phyloP scores from a whole-genome alignment of 2,113 vertebrate genomes.

The Arothron firmamentum region DNA sequence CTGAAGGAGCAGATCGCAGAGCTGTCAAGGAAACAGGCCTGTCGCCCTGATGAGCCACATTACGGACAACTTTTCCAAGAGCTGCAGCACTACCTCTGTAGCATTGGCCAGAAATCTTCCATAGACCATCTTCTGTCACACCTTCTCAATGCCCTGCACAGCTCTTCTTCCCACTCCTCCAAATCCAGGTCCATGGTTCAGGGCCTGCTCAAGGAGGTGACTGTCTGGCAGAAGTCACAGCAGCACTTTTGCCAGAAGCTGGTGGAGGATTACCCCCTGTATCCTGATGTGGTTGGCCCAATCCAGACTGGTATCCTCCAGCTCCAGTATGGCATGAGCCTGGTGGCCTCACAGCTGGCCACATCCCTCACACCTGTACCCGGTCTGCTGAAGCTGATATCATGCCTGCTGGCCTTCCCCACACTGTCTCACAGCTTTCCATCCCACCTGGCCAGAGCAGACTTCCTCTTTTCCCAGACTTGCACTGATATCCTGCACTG shows the following conservation, averaged over 20 bases:
- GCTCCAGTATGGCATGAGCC: slow-evolving; percentile 87
- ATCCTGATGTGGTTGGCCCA: slow-evolving; percentile 82
- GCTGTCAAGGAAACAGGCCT: slow-evolving; percentile 89
- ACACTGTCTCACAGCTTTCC: slow-evolving; percentile 73
- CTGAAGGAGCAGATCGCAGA: slow-evolving; percentile 80
- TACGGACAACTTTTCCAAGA: slow-evolving; percentile 88
- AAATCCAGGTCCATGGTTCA: slow-evolving; percentile 75
- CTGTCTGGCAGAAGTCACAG: slow-evolving; percentile 90
- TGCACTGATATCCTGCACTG: slow-evolving; percentile 78
- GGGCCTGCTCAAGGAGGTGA: slow-evolving; percentile 86
- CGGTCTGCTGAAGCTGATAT: slow-evolving; percentile 74
- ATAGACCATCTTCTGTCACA: slow-evolving; percentile 84
- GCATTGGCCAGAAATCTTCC: slow-evolving; percentile 78
- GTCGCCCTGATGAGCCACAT: slow-evolving; percentile 76
- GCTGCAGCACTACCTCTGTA: slow-evolving; percentile 85
- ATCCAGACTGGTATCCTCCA: slow-evolving; percentile 84
- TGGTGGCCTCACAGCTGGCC: slow-evolving; percentile 84
- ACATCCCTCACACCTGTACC: slow-evolving; percentile 62
- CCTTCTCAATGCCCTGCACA: slow-evolving; percentile 77
- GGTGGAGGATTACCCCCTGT: slow-evolving; percentile 81
- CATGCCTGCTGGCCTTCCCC: slow-evolving; percentile 83
- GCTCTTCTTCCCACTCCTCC: slow-evolving; percentile 57
- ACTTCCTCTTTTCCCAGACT: slow-evolving; percentile 83
- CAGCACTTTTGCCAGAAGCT: slow-evolving; percentile 84
- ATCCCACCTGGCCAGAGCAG: slow-evolving; percentile 82